Conservation (phyloP, 2,113 vertebrate genomes). For the Eurypyga helias region DNA sequence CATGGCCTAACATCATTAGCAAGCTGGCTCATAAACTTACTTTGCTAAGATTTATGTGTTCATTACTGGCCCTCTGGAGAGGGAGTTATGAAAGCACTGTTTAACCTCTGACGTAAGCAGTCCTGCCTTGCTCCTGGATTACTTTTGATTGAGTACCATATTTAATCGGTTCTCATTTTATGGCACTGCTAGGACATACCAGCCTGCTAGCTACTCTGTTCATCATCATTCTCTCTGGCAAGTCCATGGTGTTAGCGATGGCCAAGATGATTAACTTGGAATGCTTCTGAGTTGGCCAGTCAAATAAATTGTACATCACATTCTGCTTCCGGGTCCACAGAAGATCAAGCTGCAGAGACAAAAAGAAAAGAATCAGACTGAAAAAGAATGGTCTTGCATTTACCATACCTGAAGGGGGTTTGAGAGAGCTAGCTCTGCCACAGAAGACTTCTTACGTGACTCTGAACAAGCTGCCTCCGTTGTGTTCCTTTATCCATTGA, state of each 20-base stretch:
- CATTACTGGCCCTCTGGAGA: neutral
- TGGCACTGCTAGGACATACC: conserved; percentile 74
- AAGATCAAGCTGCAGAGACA: conserved; percentile 86
- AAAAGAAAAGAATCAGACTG: neutral
- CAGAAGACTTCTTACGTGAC: neutral
- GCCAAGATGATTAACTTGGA: conserved; percentile 91
- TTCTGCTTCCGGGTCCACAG: conserved; percentile 97
- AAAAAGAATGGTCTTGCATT: neutral
- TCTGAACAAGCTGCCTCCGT: neutral
- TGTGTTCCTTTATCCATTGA: neutral
- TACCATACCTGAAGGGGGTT: neutral
- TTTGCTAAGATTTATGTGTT: neutral
- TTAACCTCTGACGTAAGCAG: neutral
- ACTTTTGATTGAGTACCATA: neutral
- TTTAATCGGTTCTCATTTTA: neutral
- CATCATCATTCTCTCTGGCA: conserved; percentile 97
- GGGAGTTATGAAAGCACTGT: neutral
- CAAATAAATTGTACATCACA: conserved; percentile 95
- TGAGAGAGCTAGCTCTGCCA: neutral
- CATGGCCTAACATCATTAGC: neutral
- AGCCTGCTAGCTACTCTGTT: conserved; percentile 93
- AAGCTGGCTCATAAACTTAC: neutral
- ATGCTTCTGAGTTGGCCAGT: conserved; percentile 91
- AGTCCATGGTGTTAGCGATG: conserved; percentile 98
- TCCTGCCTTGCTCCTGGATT: neutral